These are phyloP conservation scores for Tridacna crocea DNA, from an alignment of 2,888 invertebrate genomes.

Conservation along the genomic window DNA sequence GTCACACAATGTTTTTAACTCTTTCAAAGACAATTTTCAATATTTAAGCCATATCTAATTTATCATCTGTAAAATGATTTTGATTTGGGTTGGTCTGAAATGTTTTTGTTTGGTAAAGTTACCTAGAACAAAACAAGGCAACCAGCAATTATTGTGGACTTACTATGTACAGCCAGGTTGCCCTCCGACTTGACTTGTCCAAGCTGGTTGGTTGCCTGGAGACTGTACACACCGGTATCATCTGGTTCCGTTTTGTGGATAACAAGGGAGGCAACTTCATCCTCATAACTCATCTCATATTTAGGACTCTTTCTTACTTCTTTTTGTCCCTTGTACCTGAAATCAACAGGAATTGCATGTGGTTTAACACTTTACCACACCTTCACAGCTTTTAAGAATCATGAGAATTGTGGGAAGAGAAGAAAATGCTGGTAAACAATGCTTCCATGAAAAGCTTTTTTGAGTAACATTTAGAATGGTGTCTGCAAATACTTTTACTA, in stretches of 20 bases:
- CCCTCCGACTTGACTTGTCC: slow-evolving; percentile 81
- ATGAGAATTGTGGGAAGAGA: neutral
- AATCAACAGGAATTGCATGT: neutral
- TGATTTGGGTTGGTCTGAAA: too few species aligned
- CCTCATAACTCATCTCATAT: slow-evolving; percentile 80
- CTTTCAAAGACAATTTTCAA: too few species aligned
- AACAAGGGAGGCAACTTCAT: slow-evolving; percentile 86
- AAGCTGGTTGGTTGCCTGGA: slow-evolving; percentile 81
- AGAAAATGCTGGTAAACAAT: neutral
- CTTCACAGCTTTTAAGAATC: neutral
- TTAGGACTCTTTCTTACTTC: slow-evolving; percentile 79
- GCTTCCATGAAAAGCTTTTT: too few species aligned
- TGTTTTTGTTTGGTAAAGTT: too few species aligned
- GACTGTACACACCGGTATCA: slow-evolving; percentile 80
- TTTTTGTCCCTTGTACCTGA: slow-evolving; percentile 80
- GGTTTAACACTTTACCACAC: neutral
- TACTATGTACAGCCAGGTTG: slow-evolving; percentile 80
- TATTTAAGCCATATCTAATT: too few species aligned
- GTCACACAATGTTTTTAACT: too few species aligned
- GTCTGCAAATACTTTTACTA: too few species aligned
- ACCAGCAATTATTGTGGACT: slow-evolving; percentile 67
- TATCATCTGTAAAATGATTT: too few species aligned
- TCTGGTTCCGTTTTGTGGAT: slow-evolving; percentile 86
- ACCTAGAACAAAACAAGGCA: neutral
- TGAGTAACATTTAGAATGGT: too few species aligned